Evolutionary conservation across 2,888 invertebrate genomes (phyloP), one percentile per base, ranked within the genome.

Genomic region (Amitus sp.): DNA sequence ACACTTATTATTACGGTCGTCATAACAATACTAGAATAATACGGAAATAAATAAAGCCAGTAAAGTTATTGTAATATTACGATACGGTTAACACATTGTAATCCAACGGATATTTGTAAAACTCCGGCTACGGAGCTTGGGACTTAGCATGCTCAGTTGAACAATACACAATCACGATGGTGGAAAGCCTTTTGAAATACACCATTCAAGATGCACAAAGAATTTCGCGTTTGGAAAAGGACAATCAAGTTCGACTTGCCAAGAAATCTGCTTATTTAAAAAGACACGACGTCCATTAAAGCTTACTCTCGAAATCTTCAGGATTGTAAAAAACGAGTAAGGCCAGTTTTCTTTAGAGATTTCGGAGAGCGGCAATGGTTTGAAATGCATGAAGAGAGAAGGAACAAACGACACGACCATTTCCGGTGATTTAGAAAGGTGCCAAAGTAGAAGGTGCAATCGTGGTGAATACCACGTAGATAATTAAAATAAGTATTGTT

Each of bases 131-230:
- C 73, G 81, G 81, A 82, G 80, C 81, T 82, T 82, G 82, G 82
- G 82, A 81, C 82, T 82, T 82, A 81, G 82, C 81, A 81, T 80
- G 81, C 82, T 82, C 82, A 81, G 82, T 81, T 78, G 75, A 77
- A 76, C 76, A 73, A 37, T 76, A 69, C 66, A 70, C 67, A 74
- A 77, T 77, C 80, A 79, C 79, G 76, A 79, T 80, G 70, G 74
- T 76, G 65, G 60, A 48, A 60, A 57, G 62, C 68, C 59, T 67
- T 71, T 61, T 69, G 42, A 59, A 65, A 51, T 53, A 61, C 60
- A 63, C 64, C 47, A 57, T 67, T 68, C 66, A 50, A 69, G 67
- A 68, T 75, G 75, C 76, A 78, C 73, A 77, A 78, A 82, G 82
- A 82, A 82, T 80, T 80, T 80, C 74, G 81, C 81, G 81, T 82